Percentiles rank a stretch among this genome's conserved stretches.
These are phyloP conservation scores for Halichondria panicea DNA, from an alignment of 37 sponge, comb jelly and placozoan genomes.

Conservation along the genomic window DNA sequence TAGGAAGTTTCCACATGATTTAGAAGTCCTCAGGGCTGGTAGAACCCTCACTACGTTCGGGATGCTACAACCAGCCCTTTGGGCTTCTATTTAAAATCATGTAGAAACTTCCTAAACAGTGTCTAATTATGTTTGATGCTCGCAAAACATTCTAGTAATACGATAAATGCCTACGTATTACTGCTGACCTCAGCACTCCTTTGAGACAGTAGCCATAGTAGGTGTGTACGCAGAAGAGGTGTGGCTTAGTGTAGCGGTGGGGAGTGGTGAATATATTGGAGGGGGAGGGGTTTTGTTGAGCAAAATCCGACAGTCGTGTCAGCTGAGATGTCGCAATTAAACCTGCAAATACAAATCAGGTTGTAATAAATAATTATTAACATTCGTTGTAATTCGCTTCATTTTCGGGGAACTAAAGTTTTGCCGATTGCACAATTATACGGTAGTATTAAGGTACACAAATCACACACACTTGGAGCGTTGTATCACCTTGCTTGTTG, in stretches of 20 bases:
- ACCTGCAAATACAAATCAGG: neutral
- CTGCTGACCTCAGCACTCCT: slow-evolving; percentile 59
- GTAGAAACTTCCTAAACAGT: no score
- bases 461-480: neutral
- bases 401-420: neutral
- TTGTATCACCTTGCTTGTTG: neutral
- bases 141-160: no score
- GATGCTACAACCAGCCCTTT: no score
- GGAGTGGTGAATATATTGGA: slow-evolving; percentile 5
- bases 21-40: no score
- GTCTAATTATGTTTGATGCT: no score
- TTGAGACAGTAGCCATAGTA: slow-evolving; percentile 47
- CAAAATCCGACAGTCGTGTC: slow-evolving; percentile 6
- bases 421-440: neutral
- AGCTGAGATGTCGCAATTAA: neutral
- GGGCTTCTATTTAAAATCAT: no score
- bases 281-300: neutral
- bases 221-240: slow-evolving; percentile 50
- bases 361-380: neutral
- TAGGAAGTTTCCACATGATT: no score
- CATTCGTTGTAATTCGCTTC: neutral
- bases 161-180: neutral
- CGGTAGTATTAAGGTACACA: neutral
- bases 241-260: neutral
- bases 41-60: no score